Percentiles rank a stretch among this genome's conserved stretches.
phyloP scores from a whole-genome alignment of 1,140 invertebrate species.

The Subanguina moxae region DNA sequence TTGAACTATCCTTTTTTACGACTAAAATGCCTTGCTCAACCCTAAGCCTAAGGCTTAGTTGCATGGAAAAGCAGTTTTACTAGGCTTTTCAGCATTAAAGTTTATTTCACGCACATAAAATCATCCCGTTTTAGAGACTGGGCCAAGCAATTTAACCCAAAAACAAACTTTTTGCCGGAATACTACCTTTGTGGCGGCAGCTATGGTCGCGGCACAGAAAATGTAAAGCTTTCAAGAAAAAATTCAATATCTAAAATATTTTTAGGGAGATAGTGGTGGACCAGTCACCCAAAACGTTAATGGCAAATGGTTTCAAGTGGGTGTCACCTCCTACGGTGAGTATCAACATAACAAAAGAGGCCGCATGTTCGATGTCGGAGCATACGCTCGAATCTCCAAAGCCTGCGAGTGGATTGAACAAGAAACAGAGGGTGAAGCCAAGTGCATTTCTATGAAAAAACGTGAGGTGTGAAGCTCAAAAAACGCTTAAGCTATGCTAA shows the following conservation, averaged over 20 bases:
- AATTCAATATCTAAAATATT: neutral
- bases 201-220: conserved; percentile 1
- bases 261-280: conserved; percentile 2
- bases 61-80: too few species aligned
- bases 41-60: too few species aligned
- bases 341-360: neutral
- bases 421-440: neutral
- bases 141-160: neutral
- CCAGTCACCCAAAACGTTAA: neutral
- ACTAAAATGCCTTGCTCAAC: too few species aligned
- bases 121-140: neutral
- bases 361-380: neutral
- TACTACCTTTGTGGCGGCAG: neutral
- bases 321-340: neutral
- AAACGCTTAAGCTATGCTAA: too few species aligned
- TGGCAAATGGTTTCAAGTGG: conserved; percentile 2
- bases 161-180: conserved; percentile 1
- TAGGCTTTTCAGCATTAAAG: neutral
- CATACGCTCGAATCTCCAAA: conserved; percentile 1
- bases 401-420: neutral
- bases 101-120: neutral
- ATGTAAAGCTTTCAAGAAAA: neutral
- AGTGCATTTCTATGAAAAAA: neutral
- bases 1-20: too few species aligned
- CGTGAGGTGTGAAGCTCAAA: too few species aligned